A percentile compares a stretch with the other conserved stretches of the same genome.
Evolutionary conservation across 2,888 invertebrate species (phyloP).

Genomic region (Dromius quadrimaculatus): DNA sequence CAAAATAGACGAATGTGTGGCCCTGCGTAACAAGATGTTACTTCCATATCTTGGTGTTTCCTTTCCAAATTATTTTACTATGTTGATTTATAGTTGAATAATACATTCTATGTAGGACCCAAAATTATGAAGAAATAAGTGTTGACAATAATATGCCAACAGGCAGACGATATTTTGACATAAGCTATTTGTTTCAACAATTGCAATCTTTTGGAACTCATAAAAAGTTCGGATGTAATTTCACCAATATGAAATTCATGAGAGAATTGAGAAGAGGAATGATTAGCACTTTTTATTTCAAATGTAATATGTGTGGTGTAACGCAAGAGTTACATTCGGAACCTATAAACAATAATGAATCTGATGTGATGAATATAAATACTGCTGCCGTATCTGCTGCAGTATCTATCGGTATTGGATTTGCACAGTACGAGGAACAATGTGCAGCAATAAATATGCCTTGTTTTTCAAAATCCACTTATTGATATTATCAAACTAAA

Average conservation of each 20-base stretch:
- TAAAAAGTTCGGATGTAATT: not conserved
- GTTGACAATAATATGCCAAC: no score
- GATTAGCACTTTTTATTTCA: not conserved
- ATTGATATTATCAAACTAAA: not conserved
- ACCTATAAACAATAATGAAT: not conserved
- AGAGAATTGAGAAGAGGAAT: not conserved
- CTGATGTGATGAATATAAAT: not conserved
- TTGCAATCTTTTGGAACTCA: not conserved
- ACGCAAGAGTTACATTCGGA: not conserved
- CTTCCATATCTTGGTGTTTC: no score
- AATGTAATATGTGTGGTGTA: not conserved
- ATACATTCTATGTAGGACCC: no score
- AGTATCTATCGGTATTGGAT: slow-evolving; percentile 2
- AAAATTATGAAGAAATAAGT: no score
- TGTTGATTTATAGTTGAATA: no score
- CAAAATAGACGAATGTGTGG: no score
- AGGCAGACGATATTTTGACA: not conserved
- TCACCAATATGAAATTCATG: not conserved
- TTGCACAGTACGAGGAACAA: not conserved
- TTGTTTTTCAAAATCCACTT: not conserved
- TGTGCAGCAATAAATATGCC: slow-evolving; percentile 10
- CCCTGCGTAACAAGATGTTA: no score
- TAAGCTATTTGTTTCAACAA: not conserved
- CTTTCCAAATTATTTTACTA: no score
- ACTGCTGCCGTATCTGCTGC: not conserved